phyloP scores from a whole-genome alignment of 2,888 invertebrate species.

The Incurvaria masculella region DNA sequence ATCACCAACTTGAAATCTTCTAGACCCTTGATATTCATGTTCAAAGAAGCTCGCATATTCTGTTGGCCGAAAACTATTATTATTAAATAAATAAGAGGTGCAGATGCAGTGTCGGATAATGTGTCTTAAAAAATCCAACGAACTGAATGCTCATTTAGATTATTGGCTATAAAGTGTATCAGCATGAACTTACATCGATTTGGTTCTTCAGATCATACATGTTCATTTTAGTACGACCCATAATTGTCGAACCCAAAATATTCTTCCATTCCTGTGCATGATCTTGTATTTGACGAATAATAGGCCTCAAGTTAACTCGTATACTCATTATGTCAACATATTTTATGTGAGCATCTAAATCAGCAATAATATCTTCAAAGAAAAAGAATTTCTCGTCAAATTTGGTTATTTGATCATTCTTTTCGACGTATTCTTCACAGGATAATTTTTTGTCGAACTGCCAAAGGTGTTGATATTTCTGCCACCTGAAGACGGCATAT shows the following conservation, averaged over 20 bases:
- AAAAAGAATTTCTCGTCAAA: slow-evolving; percentile 85
- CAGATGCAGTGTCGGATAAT: no score
- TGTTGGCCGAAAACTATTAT: slow-evolving; percentile 25
- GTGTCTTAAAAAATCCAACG: no score
- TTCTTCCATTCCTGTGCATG: slow-evolving; percentile 81
- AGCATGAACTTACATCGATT: slow-evolving; percentile 58
- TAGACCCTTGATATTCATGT: slow-evolving; percentile 72
- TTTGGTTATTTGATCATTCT: slow-evolving; percentile 47
- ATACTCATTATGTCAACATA: slow-evolving; percentile 66
- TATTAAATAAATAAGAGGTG: no score
- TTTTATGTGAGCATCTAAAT: slow-evolving; percentile 56
- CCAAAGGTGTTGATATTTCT: slow-evolving; percentile 74
- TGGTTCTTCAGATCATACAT: slow-evolving; percentile 67
- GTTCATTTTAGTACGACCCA: slow-evolving; percentile 61
- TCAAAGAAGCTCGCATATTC: slow-evolving; percentile 62
- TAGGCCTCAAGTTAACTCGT: slow-evolving; percentile 69
- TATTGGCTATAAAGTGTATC: background rate
- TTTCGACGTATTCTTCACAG: slow-evolving; percentile 74
- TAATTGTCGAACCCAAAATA: slow-evolving; percentile 66
- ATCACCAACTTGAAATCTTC: slow-evolving; percentile 83
- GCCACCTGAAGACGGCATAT: slow-evolving; percentile 57
- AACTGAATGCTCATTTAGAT: background rate
- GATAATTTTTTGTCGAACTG: slow-evolving; percentile 68
- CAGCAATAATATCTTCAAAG: slow-evolving; percentile 72
- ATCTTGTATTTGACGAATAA: slow-evolving; percentile 65